Evolutionary conservation across 2,888 invertebrate species (phyloP).

Genomic region (Ophion slaviceki): DNA sequence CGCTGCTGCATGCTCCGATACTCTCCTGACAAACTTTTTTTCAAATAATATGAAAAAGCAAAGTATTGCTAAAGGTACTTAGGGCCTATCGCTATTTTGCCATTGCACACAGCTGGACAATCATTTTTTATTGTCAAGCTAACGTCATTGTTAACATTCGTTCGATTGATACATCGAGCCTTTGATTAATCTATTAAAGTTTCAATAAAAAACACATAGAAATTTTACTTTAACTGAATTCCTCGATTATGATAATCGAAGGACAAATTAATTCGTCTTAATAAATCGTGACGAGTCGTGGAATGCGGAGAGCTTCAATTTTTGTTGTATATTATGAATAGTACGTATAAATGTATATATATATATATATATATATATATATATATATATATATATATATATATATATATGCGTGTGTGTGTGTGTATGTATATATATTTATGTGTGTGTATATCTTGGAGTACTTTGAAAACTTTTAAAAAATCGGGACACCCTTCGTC

Average conservation of each 20-base stretch:
- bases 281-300: neutral
- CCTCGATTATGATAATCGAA: neutral
- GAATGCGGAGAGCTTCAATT: neutral
- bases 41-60: neutral
- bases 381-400: no score
- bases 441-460: neutral
- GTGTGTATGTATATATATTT: neutral
- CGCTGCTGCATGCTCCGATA: slow-evolving; percentile 5
- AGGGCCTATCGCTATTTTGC: no score
- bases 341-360: neutral
- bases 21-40: neutral
- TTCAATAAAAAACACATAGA: neutral
- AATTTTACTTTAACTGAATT: slow-evolving; percentile 12
- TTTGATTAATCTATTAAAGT: neutral
- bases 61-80: no score
- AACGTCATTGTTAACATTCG: neutral
- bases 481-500: slow-evolving; percentile 50
- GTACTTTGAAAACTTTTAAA: slow-evolving; percentile 20
- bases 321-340: neutral
- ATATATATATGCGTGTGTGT: no score
- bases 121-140: neutral
- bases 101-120: no score
- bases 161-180: neutral
- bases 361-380: no score
- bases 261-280: neutral